Evolutionary conservation across 2,888 invertebrate genomes (phyloP).

Genomic region (Microctonus brassicae): DNA sequence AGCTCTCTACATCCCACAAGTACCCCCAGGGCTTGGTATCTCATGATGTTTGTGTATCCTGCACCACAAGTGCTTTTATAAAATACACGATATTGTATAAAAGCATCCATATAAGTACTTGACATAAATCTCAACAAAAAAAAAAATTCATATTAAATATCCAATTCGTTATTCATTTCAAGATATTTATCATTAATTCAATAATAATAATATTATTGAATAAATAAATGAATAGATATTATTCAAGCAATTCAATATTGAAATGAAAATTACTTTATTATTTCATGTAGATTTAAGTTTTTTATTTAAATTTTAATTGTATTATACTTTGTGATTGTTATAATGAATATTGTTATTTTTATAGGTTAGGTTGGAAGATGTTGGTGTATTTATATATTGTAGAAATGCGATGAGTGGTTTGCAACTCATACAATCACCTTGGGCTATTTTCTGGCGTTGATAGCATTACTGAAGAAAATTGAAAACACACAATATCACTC

Average conservation of each 20-base stretch:
- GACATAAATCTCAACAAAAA: background rate
- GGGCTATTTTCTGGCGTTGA: background rate
- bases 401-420: background rate
- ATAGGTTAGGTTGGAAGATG: too few species aligned
- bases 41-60: background rate
- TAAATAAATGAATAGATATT: too few species aligned
- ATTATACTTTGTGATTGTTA: too few species aligned
- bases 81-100: background rate
- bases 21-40: constrained; percentile 5
- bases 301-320: too few species aligned
- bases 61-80: background rate
- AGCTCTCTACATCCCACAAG: constrained; percentile 20
- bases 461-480: constrained; percentile 36
- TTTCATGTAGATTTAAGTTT: too few species aligned
- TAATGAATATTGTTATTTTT: too few species aligned
- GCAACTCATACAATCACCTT: constrained; percentile 40
- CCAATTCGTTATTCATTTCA: too few species aligned
- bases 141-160: background rate
- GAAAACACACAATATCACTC: constrained; percentile 32
- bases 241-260: too few species aligned
- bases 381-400: background rate
- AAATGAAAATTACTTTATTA: too few species aligned
- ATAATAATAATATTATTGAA: too few species aligned
- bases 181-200: too few species aligned
- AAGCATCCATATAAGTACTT: background rate